Conservation (phyloP, 2,888 invertebrate species). For the Pheosia gnoma region DNA sequence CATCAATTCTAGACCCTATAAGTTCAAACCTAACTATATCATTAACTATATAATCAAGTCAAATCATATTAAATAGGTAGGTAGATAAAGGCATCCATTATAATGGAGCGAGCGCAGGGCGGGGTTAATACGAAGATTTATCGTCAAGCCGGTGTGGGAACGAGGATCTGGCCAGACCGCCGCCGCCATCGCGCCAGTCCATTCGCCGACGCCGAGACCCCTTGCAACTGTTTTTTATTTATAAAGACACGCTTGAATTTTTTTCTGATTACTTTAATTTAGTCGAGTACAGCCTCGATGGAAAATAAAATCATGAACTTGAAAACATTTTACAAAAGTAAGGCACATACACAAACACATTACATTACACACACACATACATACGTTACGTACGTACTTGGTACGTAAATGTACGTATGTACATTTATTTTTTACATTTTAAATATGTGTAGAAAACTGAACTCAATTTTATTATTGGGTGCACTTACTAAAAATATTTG, state of each 20-base stretch:
- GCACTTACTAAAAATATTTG: too few species aligned
- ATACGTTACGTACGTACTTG: too few species aligned
- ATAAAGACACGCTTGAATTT: conserved; percentile 55
- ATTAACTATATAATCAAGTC: too few species aligned
- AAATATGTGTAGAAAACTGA: too few species aligned
- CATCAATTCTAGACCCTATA: too few species aligned
- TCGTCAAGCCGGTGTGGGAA: conserved; percentile 77
- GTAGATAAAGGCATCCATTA: conserved; percentile 35
- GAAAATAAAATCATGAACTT: conserved; percentile 40
- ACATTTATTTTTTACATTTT: too few species aligned
- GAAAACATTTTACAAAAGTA: conserved; percentile 1
- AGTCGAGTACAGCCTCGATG: conserved; percentile 41
- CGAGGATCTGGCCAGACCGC: conserved; percentile 39
- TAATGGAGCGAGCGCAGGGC: conserved; percentile 68
- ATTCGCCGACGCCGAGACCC: conserved; percentile 42
- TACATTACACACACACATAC: too few species aligned
- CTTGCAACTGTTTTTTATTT: conserved; percentile 71
- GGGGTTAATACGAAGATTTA: conserved; percentile 72
- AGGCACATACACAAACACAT: neutral
- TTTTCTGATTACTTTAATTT: conserved; percentile 43
- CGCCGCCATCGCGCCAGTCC: conserved; percentile 19
- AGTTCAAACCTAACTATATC: too few species aligned
- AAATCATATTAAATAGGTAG: neutral
- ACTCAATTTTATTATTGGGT: too few species aligned
- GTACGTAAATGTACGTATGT: too few species aligned